phyloP scores from a whole-genome alignment of 2,113 vertebrate genomes.

The Arvicanthis niloticus region DNA sequence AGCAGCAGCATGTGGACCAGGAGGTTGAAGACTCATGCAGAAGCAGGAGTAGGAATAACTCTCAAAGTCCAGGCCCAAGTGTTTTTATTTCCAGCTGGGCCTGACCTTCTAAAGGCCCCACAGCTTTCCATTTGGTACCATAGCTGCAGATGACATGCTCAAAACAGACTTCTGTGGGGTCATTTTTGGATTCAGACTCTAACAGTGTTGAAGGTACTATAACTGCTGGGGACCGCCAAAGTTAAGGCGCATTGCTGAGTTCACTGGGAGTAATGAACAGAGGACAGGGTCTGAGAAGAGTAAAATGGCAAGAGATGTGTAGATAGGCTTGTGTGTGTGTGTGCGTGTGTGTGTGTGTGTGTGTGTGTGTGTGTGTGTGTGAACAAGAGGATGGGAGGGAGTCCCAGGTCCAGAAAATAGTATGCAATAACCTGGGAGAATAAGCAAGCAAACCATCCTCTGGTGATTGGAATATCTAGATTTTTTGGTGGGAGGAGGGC shows the following conservation, averaged over 20 bases:
- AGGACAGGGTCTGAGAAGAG: background rate
- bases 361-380: background rate
- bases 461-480: accelerated
- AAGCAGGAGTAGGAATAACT: background rate
- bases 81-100: background rate
- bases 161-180: background rate
- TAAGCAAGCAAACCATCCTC: background rate
- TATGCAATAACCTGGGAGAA: background rate
- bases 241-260: background rate
- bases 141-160: background rate
- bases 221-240: background rate
- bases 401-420: background rate
- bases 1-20: background rate
- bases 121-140: no score
- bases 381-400: no score
- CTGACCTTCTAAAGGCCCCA: background rate
- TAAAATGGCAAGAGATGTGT: background rate
- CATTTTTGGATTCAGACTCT: background rate
- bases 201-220: accelerated
- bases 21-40: background rate
- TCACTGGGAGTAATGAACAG: background rate
- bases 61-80: background rate
- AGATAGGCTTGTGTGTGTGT: background rate
- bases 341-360: no score
- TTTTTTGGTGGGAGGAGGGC: background rate